These are phyloP conservation scores for Herpetotheres cachinnans DNA, from an alignment of 2,113 vertebrate species.

Conservation along the genomic window DNA sequence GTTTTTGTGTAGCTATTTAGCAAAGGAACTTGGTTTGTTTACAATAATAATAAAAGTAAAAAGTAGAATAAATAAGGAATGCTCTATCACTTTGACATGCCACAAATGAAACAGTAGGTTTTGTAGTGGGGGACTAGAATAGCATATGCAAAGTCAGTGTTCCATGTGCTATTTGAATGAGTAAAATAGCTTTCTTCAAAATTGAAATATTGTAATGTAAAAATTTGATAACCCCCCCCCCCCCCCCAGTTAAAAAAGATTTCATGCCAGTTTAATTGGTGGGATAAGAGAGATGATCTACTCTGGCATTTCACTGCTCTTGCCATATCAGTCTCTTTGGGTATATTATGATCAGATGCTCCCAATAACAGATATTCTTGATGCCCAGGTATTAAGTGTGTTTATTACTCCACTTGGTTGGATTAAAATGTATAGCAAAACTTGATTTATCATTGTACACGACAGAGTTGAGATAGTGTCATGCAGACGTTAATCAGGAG, in stretches of 20 bases:
- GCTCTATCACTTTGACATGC: background rate
- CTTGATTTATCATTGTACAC: background rate
- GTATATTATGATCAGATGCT: background rate
- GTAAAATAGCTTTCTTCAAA: background rate
- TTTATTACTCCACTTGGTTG: background rate
- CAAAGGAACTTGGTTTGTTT: background rate
- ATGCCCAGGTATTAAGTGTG: background rate
- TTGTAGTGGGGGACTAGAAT: background rate
- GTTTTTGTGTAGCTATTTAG: background rate
- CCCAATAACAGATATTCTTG: background rate
- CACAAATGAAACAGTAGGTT: background rate
- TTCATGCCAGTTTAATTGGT: background rate
- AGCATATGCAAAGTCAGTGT: background rate
- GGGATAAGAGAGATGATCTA: background rate
- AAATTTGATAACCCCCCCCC: rapidly evolving
- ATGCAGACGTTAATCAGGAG: background rate
- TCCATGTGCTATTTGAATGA: background rate
- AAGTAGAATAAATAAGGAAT: background rate
- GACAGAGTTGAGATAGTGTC: background rate
- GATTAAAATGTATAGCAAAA: background rate
- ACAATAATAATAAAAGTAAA: background rate
- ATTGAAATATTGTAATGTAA: background rate
- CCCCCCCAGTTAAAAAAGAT: background rate
- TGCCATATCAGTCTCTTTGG: background rate
- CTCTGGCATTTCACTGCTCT: background rate